Evolutionary conservation across 2,113 vertebrate genomes (phyloP), one percentile per base, ranked within the genome.

Genomic region (Apodemus speciosus): DNA sequence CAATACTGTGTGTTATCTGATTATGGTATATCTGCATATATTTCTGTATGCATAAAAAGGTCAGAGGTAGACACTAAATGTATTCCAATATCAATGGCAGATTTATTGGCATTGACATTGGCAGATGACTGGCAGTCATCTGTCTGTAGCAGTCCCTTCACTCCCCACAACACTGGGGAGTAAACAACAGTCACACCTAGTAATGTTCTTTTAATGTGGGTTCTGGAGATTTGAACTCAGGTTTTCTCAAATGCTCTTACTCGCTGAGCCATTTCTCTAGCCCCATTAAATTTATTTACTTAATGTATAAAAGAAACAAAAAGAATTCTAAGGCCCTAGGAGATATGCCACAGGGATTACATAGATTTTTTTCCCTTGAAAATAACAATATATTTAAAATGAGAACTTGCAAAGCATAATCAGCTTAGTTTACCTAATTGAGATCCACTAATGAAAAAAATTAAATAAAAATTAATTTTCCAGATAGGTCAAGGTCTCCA

Each of bases 341-440:
- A 90, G 35, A 69, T 27, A 76, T n/a, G 7, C 15, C 64, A 92
- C 21, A 86, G 21, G 56, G 0, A 68, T 64, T 51, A 73, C 3
- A 60, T 4, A 89, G 3, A 35, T 73, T 38, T 88, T 89, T 30
- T 71, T 88, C 84, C 23, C 9, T 94, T 20, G 14, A 89, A 77
- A 40, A 73, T n/a, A 87, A 69, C 27, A 87, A 88, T 81, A 77
- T 68, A 88, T 38, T 93, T 79, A 75, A 27, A 51, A 94, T 53
- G 30, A 89, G 30, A 64, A 56, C 76, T 30, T n/a, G 11, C 9
- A 35, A 79, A 79, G 43, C 43, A 86, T 89, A 95, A 68, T 66
- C n/a, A 56, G 92, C 85, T n/a, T 40, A 94, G 77, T 43, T n/a
- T n/a, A 95, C 85, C 51, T 94, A 66, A 94, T 40, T 85, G 88